A percentile compares a stretch with the other conserved stretches of the same genome.
These are phyloP conservation scores for Gallirallus australis DNA, from an alignment of 2,797 vertebrate genomes.

Conservation along the genomic window DNA sequence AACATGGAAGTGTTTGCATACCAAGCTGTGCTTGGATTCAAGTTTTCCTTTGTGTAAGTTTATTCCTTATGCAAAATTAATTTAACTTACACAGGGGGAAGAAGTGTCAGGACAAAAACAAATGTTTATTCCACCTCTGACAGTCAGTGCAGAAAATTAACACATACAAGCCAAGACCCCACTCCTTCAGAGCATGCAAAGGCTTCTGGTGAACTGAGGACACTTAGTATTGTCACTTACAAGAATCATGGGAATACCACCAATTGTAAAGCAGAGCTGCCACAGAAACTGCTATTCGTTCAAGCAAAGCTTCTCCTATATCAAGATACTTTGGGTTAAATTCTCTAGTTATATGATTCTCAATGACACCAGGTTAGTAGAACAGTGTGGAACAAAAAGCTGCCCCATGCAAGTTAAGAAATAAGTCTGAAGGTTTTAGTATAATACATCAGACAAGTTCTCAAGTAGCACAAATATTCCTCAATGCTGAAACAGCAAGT, in stretches of 20 bases:
- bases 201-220: constrained; percentile 74
- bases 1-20: neutral
- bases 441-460: neutral
- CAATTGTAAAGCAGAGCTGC: neutral
- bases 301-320: neutral
- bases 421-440: neutral
- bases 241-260: neutral
- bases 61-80: neutral
- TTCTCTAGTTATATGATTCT: neutral
- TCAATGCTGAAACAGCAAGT: neutral
- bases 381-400: neutral
- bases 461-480: neutral
- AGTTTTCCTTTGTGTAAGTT: neutral
- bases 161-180: neutral
- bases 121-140: neutral
- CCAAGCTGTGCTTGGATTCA: neutral
- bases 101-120: neutral
- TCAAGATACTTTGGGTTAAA: neutral
- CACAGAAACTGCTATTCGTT: neutral
- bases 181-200: constrained; percentile 28
- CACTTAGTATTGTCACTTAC: neutral
- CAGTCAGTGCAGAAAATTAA: neutral
- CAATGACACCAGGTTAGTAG: neutral
- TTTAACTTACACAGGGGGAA: neutral
- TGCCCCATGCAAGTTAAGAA: neutral